Evolutionary conservation across 2,797 vertebrate genomes (phyloP), one percentile per base, ranked within the genome.

Genomic region (Sebastes ruberrimus): DNA sequence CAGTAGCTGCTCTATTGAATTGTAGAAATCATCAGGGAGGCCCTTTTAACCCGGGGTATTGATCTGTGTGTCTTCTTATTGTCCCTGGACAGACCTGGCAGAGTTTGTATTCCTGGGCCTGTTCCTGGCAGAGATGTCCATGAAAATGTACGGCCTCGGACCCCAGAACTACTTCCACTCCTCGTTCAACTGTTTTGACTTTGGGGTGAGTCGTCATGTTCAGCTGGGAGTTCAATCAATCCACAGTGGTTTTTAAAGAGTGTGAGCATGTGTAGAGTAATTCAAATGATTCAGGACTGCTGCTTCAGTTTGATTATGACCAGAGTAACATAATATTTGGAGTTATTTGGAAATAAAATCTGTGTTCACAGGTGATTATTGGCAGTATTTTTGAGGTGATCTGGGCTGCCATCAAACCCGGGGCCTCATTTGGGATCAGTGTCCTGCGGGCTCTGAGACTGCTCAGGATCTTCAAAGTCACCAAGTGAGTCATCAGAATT

Each of bases 101-200:
- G 98, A 99, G 93, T 99, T 99, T 95, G 98, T 99, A 25, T 99
- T 99, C 91, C 94, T 99, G 92, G 98, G 97, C 59, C 95, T 99
- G 74, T 99, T 99, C 91, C 95, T 99, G 84, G 97, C 96, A 1
- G 98, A 99, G 96, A 99, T 99, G 98, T 97, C 96, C 63, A 89
- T 99, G 95, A 99, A 99, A 93, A 98, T 99, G 97, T 99, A 99
- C 0, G 97, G 98, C 27, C 94, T 99, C 11, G 98, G 98, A 57
- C 97, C 98, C 42, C 96, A 98, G 80, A 97, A 96, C 88, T 99
- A 99, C 91, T 99, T 99, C 91, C 97, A 98, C 80, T 99, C 98
- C 2, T 99, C 98, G 0, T 99, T 99, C 95, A 99, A 99, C 94
- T 98, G 98, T 88, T 99, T 99, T 52, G 98, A 99, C 93, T 99